A percentile compares a stretch with the other conserved stretches of the same genome.
These are phyloP conservation scores for Coregonus sp. DNA, from an alignment of 2,797 vertebrate genomes.

Conservation along the genomic window DNA sequence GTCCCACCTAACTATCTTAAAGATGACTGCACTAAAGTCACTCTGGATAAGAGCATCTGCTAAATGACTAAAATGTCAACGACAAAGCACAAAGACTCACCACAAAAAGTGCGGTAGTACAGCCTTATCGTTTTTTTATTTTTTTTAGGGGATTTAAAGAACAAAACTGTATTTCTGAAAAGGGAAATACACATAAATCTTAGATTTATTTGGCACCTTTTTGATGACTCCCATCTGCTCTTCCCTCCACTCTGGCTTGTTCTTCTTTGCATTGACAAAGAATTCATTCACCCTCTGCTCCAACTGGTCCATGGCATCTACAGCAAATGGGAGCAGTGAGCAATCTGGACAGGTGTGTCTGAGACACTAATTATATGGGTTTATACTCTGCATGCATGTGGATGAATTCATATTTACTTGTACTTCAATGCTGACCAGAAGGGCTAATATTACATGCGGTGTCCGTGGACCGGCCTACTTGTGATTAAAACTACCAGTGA, in stretches of 20 bases:
- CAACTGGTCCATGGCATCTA: conserved; percentile 98
- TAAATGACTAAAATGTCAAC: too few relatives aligned
- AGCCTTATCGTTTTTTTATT: too few relatives aligned
- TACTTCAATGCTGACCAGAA: not conserved
- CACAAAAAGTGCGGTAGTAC: too few relatives aligned
- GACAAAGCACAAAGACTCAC: too few relatives aligned
- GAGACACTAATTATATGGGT: not conserved
- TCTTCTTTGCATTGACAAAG: conserved; percentile 98
- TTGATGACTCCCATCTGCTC: conserved; percentile 99
- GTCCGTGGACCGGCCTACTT: not conserved
- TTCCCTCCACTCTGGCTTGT: conserved; percentile 98
- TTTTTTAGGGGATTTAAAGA: not conserved
- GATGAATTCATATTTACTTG: not conserved
- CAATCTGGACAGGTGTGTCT: not conserved
- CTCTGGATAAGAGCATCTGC: too few relatives aligned
- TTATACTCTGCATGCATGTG: not conserved
- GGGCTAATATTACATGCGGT: not conserved
- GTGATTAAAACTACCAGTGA: too few relatives aligned
- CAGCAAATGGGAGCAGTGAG: not conserved
- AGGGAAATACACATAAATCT: not conserved
- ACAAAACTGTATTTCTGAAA: not conserved
- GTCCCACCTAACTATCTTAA: too few relatives aligned
- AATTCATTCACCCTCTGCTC: conserved; percentile 98
- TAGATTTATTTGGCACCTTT: conserved; percentile 78
- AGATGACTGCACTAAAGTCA: too few relatives aligned